Conservation (phyloP, 1,140 invertebrate species). For the Alviniconcha marisindica region DNA sequence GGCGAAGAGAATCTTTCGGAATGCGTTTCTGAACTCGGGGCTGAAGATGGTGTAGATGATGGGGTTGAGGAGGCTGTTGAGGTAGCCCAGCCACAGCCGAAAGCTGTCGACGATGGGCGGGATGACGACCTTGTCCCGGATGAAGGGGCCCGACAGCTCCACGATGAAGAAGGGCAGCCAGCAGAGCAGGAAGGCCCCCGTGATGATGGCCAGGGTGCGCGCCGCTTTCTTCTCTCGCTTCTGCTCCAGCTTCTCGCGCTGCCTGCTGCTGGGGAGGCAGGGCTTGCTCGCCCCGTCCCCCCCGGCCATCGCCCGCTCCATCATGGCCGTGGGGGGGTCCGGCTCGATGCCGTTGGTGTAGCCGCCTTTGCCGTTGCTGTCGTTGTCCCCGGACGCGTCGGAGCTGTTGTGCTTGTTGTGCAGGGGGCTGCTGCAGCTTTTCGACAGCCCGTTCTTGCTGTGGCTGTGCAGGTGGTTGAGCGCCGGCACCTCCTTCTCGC, state of each 20-base stretch:
- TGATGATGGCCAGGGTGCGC: constrained; percentile 77
- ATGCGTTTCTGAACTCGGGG: constrained; percentile 75
- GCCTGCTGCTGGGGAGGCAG: constrained; percentile 27
- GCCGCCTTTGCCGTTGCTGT: constrained; percentile 19
- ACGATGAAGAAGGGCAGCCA: constrained; percentile 76
- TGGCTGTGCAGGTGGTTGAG: not conserved
- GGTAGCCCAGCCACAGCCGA: constrained; percentile 75
- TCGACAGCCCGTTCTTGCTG: constrained; percentile 16
- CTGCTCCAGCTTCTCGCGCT: constrained; percentile 74
- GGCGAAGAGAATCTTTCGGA: constrained; percentile 72
- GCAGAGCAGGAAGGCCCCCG: constrained; percentile 74
- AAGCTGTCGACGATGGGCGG: constrained; percentile 72
- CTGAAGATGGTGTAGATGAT: constrained; percentile 76
- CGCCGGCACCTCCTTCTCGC: constrained; percentile 36
- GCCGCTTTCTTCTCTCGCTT: constrained; percentile 78
- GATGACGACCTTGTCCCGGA: constrained; percentile 57
- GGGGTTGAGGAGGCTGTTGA: constrained; percentile 75
- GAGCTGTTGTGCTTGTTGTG: constrained; percentile 10
- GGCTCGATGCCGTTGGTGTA: constrained; percentile 30
- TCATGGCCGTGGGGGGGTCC: constrained; percentile 15
- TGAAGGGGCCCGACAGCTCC: constrained; percentile 70
- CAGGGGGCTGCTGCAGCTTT: constrained; percentile 20
- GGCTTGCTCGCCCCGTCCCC: constrained; percentile 51
- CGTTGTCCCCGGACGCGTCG: constrained; percentile 33
- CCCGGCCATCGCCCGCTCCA: constrained; percentile 24